A percentile compares a stretch with the other conserved stretches of the same genome.
These are phyloP conservation scores for Micronisus gabar DNA, from an alignment of 2,113 vertebrate genomes.

Conservation along the genomic window DNA sequence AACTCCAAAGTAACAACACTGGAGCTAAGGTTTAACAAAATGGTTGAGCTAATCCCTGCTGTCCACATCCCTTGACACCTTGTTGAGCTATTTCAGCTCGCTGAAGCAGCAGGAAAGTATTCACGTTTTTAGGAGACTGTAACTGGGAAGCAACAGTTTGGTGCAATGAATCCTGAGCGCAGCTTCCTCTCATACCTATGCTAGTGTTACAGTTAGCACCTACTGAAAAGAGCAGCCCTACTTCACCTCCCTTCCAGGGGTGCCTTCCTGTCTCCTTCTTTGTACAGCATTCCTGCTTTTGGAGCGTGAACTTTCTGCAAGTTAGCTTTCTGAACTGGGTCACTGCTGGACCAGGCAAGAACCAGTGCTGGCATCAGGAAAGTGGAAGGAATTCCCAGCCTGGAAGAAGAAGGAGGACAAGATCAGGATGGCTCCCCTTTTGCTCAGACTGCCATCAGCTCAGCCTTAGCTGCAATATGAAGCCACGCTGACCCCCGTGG, in stretches of 20 bases:
- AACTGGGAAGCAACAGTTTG: background rate
- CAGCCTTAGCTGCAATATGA: background rate
- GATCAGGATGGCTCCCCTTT: slow-evolving; percentile 19
- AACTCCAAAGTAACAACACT: background rate
- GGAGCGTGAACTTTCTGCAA: slow-evolving; percentile 18
- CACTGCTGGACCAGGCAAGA: slow-evolving; percentile 36
- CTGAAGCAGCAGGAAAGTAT: background rate
- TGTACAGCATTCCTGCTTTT: slow-evolving; percentile 31
- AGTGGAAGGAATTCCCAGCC: slow-evolving; percentile 37
- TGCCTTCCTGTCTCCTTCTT: slow-evolving; percentile 51
- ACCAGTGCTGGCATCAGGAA: slow-evolving; percentile 24
- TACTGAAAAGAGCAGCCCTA: background rate
- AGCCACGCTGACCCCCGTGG: background rate
- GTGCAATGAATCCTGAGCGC: background rate
- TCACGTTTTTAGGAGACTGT: background rate
- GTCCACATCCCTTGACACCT: background rate
- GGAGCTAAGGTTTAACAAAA: background rate
- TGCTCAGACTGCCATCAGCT: background rate
- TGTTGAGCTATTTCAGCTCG: background rate
- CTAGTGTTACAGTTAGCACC: background rate
- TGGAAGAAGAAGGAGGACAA: slow-evolving; percentile 64
- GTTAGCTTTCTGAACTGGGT: slow-evolving; percentile 38
- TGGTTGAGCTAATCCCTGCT: background rate
- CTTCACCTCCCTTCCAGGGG: slow-evolving; percentile 41
- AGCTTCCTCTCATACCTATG: background rate